A percentile compares a stretch with the other conserved stretches of the same genome.
Conservation (phyloP, 1,140 invertebrate species). For the Heliothis subflexa region DNA sequence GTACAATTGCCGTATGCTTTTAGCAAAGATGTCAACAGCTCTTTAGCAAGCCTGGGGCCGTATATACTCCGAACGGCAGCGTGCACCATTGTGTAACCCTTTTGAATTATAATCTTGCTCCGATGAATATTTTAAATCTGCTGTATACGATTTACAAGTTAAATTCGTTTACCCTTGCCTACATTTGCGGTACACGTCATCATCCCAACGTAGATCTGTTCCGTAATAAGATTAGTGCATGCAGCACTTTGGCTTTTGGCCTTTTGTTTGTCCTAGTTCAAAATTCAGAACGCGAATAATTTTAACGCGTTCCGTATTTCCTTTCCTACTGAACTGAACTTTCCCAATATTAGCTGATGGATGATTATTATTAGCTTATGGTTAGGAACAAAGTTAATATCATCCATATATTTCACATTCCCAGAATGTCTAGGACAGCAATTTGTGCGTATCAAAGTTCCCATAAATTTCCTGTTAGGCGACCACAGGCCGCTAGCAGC, state of each 20-base stretch:
- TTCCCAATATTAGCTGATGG: not conserved
- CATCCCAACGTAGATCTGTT: constrained; percentile 34
- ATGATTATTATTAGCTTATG: too few species aligned
- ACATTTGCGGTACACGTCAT: constrained; percentile 35
- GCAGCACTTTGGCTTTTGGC: constrained; percentile 12
- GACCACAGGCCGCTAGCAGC: constrained; percentile 30
- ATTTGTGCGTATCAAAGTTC: constrained; percentile 23
- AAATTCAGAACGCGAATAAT: not conserved
- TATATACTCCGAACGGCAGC: constrained; percentile 1
- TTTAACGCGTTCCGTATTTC: not conserved
- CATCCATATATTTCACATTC: not conserved
- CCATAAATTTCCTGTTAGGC: constrained; percentile 42
- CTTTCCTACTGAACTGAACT: not conserved
- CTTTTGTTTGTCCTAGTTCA: constrained; percentile 31
- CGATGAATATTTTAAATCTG: constrained; percentile 30
- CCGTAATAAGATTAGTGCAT: constrained; percentile 41
- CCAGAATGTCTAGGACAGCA: constrained; percentile 11
- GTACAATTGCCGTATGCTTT: constrained; percentile 28
- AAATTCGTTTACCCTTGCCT: constrained; percentile 37
- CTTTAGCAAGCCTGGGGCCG: constrained; percentile 32
- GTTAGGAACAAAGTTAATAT: not conserved
- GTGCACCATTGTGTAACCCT: constrained; percentile 25
- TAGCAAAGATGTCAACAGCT: constrained; percentile 41
- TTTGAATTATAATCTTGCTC: constrained; percentile 30
- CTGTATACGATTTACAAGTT: constrained; percentile 40